These are phyloP conservation scores for Oostethus manadensis DNA, from an alignment of 2,113 vertebrate genomes.

Conservation along the genomic window DNA sequence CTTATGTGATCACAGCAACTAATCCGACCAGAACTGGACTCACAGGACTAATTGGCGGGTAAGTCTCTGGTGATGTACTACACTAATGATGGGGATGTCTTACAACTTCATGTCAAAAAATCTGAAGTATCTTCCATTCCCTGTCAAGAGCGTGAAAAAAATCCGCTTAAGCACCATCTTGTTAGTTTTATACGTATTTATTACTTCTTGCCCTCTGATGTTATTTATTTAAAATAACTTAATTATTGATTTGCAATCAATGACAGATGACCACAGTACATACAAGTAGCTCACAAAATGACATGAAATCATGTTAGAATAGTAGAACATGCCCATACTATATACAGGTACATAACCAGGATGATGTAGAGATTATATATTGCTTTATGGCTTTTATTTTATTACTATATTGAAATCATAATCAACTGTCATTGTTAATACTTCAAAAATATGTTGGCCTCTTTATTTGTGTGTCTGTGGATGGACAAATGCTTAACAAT, in stretches of 20 bases:
- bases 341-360: background rate
- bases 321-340: too few relatives aligned
- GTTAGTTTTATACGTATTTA: constrained; percentile 45
- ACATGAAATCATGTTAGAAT: too few relatives aligned
- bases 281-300: too few relatives aligned
- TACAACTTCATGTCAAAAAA: too few relatives aligned
- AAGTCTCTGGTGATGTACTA: too few relatives aligned
- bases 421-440: background rate
- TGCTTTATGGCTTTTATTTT: constrained; percentile 2
- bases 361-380: background rate
- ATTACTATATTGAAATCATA: constrained; percentile 7
- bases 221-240: constrained; percentile 41
- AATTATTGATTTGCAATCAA: too few relatives aligned
- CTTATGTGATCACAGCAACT: too few relatives aligned
- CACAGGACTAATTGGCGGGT: too few relatives aligned
- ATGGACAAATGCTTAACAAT: constrained; percentile 24
- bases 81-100: too few relatives aligned
- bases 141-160: constrained; percentile 1
- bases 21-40: too few relatives aligned
- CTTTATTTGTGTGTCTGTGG: constrained; percentile 11
- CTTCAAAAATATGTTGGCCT: constrained; percentile 11
- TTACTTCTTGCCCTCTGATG: constrained; percentile 9
- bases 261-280: too few relatives aligned
- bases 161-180: background rate
- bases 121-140: too few relatives aligned